phyloP scores from a whole-genome alignment of 1,140 invertebrate species.

The Nasonia vitripennis region DNA sequence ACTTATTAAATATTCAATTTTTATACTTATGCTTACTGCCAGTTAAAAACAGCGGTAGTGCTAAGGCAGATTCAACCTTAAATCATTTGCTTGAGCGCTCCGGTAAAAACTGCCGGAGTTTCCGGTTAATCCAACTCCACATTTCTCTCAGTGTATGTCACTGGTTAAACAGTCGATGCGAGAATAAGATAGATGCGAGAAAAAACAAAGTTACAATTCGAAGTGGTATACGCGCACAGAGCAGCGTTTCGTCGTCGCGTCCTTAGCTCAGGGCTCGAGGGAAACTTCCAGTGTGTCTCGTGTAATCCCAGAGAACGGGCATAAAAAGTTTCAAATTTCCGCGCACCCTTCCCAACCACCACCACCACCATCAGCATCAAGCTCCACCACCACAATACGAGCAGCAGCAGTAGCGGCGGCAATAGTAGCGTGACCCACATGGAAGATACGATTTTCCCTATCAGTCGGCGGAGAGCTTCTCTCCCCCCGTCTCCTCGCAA shows the following conservation, averaged over 20 bases:
- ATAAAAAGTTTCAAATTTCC: slow-evolving; percentile 46
- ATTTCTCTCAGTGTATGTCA: too few relatives aligned
- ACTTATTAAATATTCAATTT: too few relatives aligned
- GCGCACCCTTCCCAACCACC: not conserved
- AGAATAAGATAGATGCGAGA: not conserved
- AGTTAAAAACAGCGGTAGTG: too few relatives aligned
- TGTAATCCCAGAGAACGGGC: not conserved
- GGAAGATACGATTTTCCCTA: slow-evolving; percentile 56
- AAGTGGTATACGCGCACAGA: not conserved
- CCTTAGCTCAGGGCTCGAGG: not conserved
- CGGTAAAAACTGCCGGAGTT: too few relatives aligned
- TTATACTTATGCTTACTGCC: too few relatives aligned
- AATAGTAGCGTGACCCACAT: slow-evolving; percentile 57
- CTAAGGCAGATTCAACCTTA: too few relatives aligned
- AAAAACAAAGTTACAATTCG: not conserved
- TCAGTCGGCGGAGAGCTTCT: not conserved
- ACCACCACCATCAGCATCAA: not conserved
- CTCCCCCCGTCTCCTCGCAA: not conserved
- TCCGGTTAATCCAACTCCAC: too few relatives aligned
- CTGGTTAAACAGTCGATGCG: too few relatives aligned
- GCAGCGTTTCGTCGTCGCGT: not conserved
- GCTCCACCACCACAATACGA: not conserved
- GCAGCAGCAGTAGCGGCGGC: not conserved
- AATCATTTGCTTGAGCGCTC: too few relatives aligned
- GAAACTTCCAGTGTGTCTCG: slow-evolving; percentile 7